These are phyloP conservation scores for Hofmannophila pseudospretella DNA, from an alignment of 2,888 invertebrate genomes.

Conservation along the genomic window DNA sequence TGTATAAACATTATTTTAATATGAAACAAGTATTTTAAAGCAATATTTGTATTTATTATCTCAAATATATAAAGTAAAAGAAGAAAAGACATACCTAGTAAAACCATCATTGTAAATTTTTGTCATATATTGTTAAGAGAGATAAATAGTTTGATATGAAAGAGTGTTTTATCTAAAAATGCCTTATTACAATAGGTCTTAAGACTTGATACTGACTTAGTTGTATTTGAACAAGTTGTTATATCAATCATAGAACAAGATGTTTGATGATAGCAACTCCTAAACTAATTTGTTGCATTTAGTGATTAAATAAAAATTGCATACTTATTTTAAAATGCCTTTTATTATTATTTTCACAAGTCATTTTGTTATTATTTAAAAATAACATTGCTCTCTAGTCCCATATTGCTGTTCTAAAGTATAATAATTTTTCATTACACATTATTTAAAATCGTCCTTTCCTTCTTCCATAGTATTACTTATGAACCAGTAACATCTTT, in stretches of 20 bases:
- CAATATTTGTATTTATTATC: slow-evolving; percentile 56
- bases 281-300: slow-evolving; percentile 76
- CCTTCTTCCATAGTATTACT: too few species aligned
- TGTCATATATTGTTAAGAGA: slow-evolving; percentile 60
- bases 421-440: too few species aligned
- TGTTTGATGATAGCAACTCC: slow-evolving; percentile 61
- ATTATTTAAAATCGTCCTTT: too few species aligned
- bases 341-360: slow-evolving; percentile 26
- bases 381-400: too few species aligned
- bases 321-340: slow-evolving; percentile 66
- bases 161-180: slow-evolving; percentile 74
- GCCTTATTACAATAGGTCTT: slow-evolving; percentile 74
- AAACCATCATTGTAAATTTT: slow-evolving; percentile 59
- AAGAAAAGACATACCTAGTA: slow-evolving; percentile 50
- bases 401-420: too few species aligned
- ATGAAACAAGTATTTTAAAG: slow-evolving; percentile 51
- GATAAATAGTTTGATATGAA: slow-evolving; percentile 75
- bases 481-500: too few species aligned
- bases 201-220: slow-evolving; percentile 76
- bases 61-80: slow-evolving; percentile 38
- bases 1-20: slow-evolving; percentile 52
- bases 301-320: slow-evolving; percentile 76
- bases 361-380: too few species aligned
- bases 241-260: slow-evolving; percentile 48
- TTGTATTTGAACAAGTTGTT: slow-evolving; percentile 60